A percentile compares a stretch with the other conserved stretches of the same genome.
These are phyloP conservation scores for Delia radicum DNA, from an alignment of 1,140 invertebrate genomes.

Conservation along the genomic window DNA sequence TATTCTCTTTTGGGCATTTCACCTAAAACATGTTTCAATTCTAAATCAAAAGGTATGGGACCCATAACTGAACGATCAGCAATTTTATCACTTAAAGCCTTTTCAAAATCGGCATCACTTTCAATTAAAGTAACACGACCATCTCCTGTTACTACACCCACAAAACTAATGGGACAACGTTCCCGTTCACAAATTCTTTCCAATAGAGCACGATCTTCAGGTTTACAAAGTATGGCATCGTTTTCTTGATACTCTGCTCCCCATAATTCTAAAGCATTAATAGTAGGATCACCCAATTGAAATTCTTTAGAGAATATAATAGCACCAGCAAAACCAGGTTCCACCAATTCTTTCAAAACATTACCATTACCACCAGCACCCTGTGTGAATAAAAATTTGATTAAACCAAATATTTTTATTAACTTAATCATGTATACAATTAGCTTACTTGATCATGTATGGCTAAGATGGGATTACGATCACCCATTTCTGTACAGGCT, in stretches of 20 bases:
- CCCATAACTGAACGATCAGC: slow-evolving; percentile 37
- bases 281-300: slow-evolving; percentile 90
- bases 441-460: slow-evolving; percentile 48
- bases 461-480: slow-evolving; percentile 85
- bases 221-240: slow-evolving; percentile 79
- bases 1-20: slow-evolving; percentile 64
- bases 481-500: slow-evolving; percentile 81
- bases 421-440: background rate
- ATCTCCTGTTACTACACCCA: slow-evolving; percentile 87
- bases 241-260: slow-evolving; percentile 98
- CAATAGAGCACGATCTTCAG: slow-evolving; percentile 66
- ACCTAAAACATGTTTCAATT: slow-evolving; percentile 85
- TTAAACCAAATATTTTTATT: background rate
- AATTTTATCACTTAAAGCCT: slow-evolving; percentile 45
- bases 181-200: slow-evolving; percentile 78
- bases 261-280: slow-evolving; percentile 92
- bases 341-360: slow-evolving; percentile 94
- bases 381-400: slow-evolving; percentile 55
- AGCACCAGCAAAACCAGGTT: slow-evolving; percentile 79
- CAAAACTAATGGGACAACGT: slow-evolving; percentile 89
- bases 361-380: slow-evolving; percentile 98
- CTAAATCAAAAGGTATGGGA: slow-evolving; percentile 72
- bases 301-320: slow-evolving; percentile 86
- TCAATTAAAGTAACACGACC: slow-evolving; percentile 79
- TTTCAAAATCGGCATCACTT: slow-evolving; percentile 58